phyloP scores from a whole-genome alignment of 2,113 vertebrate species.

The Melanocharis versteri region DNA sequence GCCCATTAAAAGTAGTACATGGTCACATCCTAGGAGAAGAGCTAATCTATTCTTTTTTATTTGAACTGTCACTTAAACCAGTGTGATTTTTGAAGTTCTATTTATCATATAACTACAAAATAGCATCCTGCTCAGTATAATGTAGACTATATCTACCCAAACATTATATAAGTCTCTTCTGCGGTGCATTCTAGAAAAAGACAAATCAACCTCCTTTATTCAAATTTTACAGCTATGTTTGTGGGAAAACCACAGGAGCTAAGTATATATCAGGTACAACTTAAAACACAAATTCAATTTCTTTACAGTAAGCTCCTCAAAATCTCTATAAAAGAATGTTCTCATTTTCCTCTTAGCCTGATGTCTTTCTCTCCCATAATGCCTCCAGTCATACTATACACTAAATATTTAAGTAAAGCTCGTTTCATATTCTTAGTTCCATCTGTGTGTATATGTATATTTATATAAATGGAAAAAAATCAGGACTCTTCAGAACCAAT shows the following conservation, averaged over 20 bases:
- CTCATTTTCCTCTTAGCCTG: background rate
- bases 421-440: background rate
- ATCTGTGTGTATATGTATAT: background rate
- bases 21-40: background rate
- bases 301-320: background rate
- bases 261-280: background rate
- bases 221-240: background rate
- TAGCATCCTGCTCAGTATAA: background rate
- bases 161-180: background rate
- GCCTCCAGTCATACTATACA: background rate
- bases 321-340: background rate
- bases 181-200: background rate
- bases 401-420: background rate
- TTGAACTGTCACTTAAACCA: background rate
- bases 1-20: background rate
- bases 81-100: background rate
- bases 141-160: background rate
- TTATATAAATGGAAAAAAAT: background rate
- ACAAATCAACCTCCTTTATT: background rate
- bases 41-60: background rate
- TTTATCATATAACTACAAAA: background rate
- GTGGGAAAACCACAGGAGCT: background rate
- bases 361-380: background rate
- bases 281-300: background rate
- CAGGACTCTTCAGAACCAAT: background rate